A percentile compares a stretch with the other conserved stretches of the same genome.
phyloP scores from a whole-genome alignment of 2,888 invertebrate species.

The Cheilosia urbana region DNA sequence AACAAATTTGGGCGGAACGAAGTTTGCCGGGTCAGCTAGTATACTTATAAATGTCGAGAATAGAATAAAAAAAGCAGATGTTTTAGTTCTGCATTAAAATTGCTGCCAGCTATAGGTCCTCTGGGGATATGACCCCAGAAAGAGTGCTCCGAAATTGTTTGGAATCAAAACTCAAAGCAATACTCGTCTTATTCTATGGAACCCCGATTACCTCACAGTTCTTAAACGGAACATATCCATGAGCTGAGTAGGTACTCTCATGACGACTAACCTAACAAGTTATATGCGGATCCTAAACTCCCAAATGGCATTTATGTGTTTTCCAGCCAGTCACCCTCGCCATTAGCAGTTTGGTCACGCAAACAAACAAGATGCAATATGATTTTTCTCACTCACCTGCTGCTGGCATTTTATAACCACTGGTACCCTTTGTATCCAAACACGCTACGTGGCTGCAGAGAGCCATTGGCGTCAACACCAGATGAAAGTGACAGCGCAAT shows the following conservation, averaged over 20 bases:
- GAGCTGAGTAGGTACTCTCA: not conserved
- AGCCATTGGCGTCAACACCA: conserved; percentile 31
- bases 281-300: not conserved
- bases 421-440: conserved; percentile 34
- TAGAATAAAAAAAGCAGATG: too few relatives aligned
- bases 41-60: too few relatives aligned
- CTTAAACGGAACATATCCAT: not conserved
- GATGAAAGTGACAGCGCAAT: conserved; percentile 66
- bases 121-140: too few relatives aligned
- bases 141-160: too few relatives aligned
- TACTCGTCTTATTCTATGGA: too few relatives aligned
- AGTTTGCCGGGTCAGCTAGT: too few relatives aligned
- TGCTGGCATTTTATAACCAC: conserved; percentile 3
- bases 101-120: too few relatives aligned
- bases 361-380: conserved; percentile 33
- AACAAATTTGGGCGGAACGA: too few relatives aligned
- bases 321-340: conserved; percentile 13
- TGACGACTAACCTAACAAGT: not conserved
- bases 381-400: conserved; percentile 18
- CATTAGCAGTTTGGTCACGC: conserved; percentile 44
- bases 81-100: too few relatives aligned
- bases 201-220: not conserved
- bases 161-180: too few relatives aligned
- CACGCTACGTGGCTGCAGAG: conserved; percentile 16
- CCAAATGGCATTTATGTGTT: conserved; percentile 10